Evolutionary conservation across 1,140 invertebrate genomes (phyloP), one percentile per base, ranked within the genome.

Genomic region (Listronotus bonariensis): DNA sequence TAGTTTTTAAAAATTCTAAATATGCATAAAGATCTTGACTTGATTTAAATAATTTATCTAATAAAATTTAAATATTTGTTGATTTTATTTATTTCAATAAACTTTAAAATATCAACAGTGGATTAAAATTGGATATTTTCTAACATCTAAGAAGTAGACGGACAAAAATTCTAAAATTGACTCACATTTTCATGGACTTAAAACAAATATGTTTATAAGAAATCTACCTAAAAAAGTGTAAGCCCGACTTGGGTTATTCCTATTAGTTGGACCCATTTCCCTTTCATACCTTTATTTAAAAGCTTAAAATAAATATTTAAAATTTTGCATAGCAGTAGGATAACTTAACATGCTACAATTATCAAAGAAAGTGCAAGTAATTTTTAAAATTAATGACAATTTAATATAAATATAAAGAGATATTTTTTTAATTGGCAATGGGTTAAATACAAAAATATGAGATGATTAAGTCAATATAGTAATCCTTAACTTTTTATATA

Each of bases 71-170:
- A 36, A 8, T 36, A 36, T 36, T 10, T 9, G 34, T 36, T 10
- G n/a, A n/a, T 36, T 36, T 36, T 36, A 26, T 3, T 12, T 36
- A 36, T 4, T 36, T 36, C 12, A 67, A 76, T 76, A 76, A 74
- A 76, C 73, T 76, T 71, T 75, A 72, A 71, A 75, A 74, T 74
- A 74, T 75, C 74, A 76, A 76, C 74, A 76, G 70, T 72, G 74
- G 73, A 70, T 72, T 76, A 76, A 69, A 72, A 56, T 64, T 34
- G 53, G 26, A 31, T 75, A 68, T 60, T 43, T 40, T 68, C 65
- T 64, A 58, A 36, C 20, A 32, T 70, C 63, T 74, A 72, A 48
- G 20, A 36, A 17, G 6, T 72, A 73, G 74, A 74, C 73, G 74
- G 74, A 76, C 67, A 76, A 62, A 72, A 68, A 68, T 62, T 58